These are phyloP conservation scores for Euura saliciscinereae DNA, from an alignment of 1,140 invertebrate species.

Conservation along the genomic window DNA sequence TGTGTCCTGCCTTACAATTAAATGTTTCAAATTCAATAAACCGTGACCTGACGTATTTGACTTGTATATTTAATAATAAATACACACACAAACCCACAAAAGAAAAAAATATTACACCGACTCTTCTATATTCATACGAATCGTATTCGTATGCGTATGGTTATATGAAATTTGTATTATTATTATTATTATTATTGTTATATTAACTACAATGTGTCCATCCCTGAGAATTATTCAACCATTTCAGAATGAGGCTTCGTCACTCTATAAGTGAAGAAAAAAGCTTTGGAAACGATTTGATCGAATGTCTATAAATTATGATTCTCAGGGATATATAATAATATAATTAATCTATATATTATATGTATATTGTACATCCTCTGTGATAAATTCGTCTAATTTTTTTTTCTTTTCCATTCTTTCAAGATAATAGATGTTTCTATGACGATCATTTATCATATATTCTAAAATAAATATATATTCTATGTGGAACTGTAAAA, in stretches of 20 bases:
- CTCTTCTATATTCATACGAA: slow-evolving; percentile 15
- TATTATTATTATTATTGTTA: background rate
- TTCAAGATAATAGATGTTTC: slow-evolving; percentile 26
- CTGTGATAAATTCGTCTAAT: slow-evolving; percentile 51
- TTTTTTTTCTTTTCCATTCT: slow-evolving; percentile 18
- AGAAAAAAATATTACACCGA: slow-evolving; percentile 18
- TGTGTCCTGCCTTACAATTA: slow-evolving; percentile 21
- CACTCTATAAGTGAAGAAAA: too few species aligned
- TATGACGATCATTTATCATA: slow-evolving; percentile 38
- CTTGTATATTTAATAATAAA: slow-evolving; percentile 34
- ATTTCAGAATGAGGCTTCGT: too few species aligned
- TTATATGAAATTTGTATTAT: slow-evolving; percentile 8
- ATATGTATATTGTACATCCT: slow-evolving; percentile 42
- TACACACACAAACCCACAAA: slow-evolving; percentile 23
- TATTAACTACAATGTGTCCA: background rate
- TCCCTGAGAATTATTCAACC: background rate
- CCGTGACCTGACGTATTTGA: slow-evolving; percentile 43
- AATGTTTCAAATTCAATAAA: slow-evolving; percentile 41
- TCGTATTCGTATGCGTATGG: background rate
- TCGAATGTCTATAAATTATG: too few species aligned
- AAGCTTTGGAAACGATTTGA: too few species aligned
- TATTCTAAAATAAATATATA: slow-evolving; percentile 34
- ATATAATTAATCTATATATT: slow-evolving; percentile 21
- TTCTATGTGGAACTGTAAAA: slow-evolving; percentile 21
- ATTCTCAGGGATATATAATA: slow-evolving; percentile 18